phyloP scores from a whole-genome alignment of 2,888 invertebrate species.

The Drosophila leonis region DNA sequence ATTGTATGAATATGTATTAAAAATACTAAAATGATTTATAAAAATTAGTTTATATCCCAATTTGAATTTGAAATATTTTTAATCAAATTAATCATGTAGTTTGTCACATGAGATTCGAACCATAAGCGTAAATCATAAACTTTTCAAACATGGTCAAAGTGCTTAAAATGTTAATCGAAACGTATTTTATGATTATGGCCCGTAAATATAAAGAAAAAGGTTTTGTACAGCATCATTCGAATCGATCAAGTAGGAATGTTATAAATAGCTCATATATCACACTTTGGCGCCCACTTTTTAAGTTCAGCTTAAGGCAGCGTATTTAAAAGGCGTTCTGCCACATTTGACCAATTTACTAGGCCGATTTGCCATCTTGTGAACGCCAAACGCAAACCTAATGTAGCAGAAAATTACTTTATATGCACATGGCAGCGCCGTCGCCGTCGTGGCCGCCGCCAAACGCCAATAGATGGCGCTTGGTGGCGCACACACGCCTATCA shows the following conservation, averaged over 20 bases:
- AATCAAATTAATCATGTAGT: background rate
- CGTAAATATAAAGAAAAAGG: slow-evolving; percentile 12
- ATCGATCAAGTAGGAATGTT: slow-evolving; percentile 27
- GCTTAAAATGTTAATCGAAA: slow-evolving; percentile 6
- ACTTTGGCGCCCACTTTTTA: slow-evolving; percentile 14
- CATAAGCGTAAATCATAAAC: background rate
- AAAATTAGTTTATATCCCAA: too few relatives aligned
- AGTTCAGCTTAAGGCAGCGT: slow-evolving; percentile 17
- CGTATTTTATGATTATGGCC: slow-evolving; percentile 26
- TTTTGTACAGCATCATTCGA: slow-evolving; percentile 14
- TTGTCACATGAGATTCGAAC: background rate
- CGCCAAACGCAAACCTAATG: slow-evolving; percentile 64
- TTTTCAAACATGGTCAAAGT: slow-evolving; percentile 20
- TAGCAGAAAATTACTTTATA: slow-evolving; percentile 81
- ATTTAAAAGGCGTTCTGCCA: slow-evolving; percentile 30
- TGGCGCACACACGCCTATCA: slow-evolving; percentile 65
- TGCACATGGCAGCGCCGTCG: slow-evolving; percentile 73
- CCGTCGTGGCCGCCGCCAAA: slow-evolving; percentile 30
- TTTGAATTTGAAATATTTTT: background rate
- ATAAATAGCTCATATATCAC: slow-evolving; percentile 17
- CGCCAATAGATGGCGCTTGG: slow-evolving; percentile 65
- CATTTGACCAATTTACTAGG: slow-evolving; percentile 16
- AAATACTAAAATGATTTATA: too few relatives aligned
- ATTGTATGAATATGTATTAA: too few relatives aligned
- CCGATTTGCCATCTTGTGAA: slow-evolving; percentile 41